Conservation (phyloP, 2,113 vertebrate genomes). For the Chaetodon trifascialis region DNA sequence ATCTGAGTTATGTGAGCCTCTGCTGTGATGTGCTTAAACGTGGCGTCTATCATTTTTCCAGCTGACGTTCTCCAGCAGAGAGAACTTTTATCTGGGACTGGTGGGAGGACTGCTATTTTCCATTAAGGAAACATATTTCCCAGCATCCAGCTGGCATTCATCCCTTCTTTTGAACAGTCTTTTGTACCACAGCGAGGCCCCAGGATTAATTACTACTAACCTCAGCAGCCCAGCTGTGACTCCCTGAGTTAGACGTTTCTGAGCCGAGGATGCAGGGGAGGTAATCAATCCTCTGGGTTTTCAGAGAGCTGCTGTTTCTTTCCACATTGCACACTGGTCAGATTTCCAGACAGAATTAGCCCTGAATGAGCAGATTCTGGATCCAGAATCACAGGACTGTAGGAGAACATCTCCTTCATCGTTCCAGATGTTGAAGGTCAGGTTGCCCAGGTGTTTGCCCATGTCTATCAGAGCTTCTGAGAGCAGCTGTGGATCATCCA, state of each 20-base stretch:
- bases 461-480: too few species aligned
- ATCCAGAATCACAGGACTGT: too few species aligned
- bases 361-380: too few species aligned
- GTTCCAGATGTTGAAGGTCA: too few species aligned
- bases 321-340: too few species aligned
- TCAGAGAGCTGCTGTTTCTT: not conserved
- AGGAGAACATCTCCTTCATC: too few species aligned
- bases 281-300: not conserved
- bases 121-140: not conserved
- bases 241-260: conserved; percentile 13
- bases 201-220: not conserved
- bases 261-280: not conserved
- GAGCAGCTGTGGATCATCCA: not conserved
- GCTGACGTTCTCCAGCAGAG: too few species aligned
- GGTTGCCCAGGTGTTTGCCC: too few species aligned
- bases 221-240: conserved; percentile 29
- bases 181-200: not conserved
- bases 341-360: too few species aligned
- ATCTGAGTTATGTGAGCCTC: not conserved
- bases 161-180: not conserved
- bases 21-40: not conserved
- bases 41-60: too few species aligned
- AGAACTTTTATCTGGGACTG: not conserved
- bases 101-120: not conserved
- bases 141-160: not conserved